These are phyloP conservation scores for Drosophila gunungcola DNA, from an alignment of 1,140 invertebrate species.

Conservation along the genomic window DNA sequence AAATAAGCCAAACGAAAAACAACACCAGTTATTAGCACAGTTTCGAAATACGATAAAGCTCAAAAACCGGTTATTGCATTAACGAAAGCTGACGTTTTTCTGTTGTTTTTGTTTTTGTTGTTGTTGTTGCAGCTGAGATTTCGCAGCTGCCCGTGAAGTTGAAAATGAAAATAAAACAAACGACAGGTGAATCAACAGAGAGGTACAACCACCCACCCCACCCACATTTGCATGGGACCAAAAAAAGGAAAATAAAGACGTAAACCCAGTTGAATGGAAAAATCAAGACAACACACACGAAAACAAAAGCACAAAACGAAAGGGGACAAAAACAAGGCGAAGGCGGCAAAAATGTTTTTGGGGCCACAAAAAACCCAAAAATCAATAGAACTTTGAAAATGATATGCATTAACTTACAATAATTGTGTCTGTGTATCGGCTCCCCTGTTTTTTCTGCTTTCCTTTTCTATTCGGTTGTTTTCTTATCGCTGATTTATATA, in stretches of 20 bases:
- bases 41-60: conserved; percentile 37
- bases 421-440: conserved; percentile 29
- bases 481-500: conserved; percentile 62
- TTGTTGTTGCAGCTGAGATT: conserved; percentile 51
- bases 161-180: conserved; percentile 21
- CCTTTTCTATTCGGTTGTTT: conserved; percentile 29
- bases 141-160: conserved; percentile 35
- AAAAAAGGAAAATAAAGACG: conserved; percentile 21
- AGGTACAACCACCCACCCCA: conserved; percentile 1
- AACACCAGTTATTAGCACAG: conserved; percentile 50
- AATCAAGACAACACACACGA: conserved; percentile 17
- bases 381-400: conserved; percentile 47
- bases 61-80: conserved; percentile 46
- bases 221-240: background rate
- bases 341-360: conserved; percentile 23
- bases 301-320: conserved; percentile 39
- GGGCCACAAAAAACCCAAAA: conserved; percentile 23
- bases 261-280: conserved; percentile 20
- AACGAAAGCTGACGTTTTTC: conserved; percentile 30
- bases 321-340: conserved; percentile 34
- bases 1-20: conserved; percentile 25
- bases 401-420: conserved; percentile 57
- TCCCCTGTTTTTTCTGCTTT: conserved; percentile 28
- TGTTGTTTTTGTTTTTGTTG: conserved; percentile 27
- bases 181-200: conserved; percentile 37